Percentiles rank a stretch among this genome's conserved stretches.
Evolutionary conservation across 2,888 invertebrate genomes (phyloP).

Genomic region (Melieria picta): DNA sequence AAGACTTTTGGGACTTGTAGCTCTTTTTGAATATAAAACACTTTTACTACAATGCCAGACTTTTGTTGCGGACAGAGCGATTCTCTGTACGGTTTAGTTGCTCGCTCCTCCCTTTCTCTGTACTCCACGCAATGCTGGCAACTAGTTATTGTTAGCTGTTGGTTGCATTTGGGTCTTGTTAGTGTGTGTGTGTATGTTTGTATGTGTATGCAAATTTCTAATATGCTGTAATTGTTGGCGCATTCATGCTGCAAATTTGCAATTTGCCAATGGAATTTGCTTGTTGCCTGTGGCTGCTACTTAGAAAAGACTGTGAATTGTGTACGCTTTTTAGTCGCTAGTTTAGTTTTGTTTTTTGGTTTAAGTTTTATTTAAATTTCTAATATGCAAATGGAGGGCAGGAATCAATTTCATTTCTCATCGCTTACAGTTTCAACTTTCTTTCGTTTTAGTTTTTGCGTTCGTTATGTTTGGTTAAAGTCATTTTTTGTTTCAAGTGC

Average conservation of each 20-base stretch:
- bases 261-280: not conserved
- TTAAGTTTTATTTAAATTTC: slow-evolving; percentile 35
- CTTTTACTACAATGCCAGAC: too few species aligned
- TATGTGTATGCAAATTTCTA: not conserved
- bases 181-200: not conserved
- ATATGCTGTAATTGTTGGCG: not conserved
- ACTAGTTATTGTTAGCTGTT: not conserved
- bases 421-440: slow-evolving; percentile 24
- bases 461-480: slow-evolving; percentile 34
- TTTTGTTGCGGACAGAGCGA: too few species aligned
- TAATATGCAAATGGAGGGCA: slow-evolving; percentile 55
- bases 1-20: too few species aligned
- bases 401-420: slow-evolving; percentile 57
- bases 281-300: not conserved
- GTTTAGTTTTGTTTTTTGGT: slow-evolving; percentile 13
- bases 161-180: not conserved
- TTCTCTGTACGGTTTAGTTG: too few species aligned
- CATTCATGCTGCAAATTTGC: not conserved
- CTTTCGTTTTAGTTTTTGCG: slow-evolving; percentile 29
- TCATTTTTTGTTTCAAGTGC: slow-evolving; percentile 22
- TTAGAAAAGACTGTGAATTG: not conserved
- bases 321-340: not conserved
- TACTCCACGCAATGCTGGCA: not conserved
- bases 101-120: too few species aligned
- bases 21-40: too few species aligned